Evolutionary conservation across 2,113 vertebrate genomes (phyloP).

Genomic region (Hirundichthys speculiger): DNA sequence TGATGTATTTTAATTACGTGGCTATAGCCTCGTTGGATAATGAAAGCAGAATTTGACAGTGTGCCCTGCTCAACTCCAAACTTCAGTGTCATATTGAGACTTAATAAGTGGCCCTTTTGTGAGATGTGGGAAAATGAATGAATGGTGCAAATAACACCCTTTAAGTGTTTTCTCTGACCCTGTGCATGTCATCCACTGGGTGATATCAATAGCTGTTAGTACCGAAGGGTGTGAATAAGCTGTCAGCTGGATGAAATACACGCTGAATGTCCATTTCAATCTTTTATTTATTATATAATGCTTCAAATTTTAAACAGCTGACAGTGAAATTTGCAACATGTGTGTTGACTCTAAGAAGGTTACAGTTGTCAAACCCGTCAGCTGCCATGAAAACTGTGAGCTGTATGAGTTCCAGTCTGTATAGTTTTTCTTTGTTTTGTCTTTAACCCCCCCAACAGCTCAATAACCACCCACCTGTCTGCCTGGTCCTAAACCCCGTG

Average conservation of each 20-base stretch:
- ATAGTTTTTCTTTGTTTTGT: slow-evolving; percentile 31
- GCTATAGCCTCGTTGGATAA: slow-evolving; percentile 36
- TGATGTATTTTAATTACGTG: slow-evolving; percentile 36
- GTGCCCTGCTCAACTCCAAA: slow-evolving; percentile 34
- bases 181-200: slow-evolving; percentile 23
- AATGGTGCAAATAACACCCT: slow-evolving; percentile 55
- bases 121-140: slow-evolving; percentile 35
- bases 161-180: slow-evolving; percentile 46
- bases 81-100: slow-evolving; percentile 48
- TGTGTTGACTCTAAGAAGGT: neutral
- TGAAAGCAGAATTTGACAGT: slow-evolving; percentile 42
- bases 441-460: slow-evolving; percentile 25
- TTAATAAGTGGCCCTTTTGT: slow-evolving; percentile 37
- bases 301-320: slow-evolving; percentile 24
- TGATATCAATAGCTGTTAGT: slow-evolving; percentile 54
- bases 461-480: slow-evolving; percentile 60
- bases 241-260: slow-evolving; percentile 26
- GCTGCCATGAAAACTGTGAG: slow-evolving; percentile 25
- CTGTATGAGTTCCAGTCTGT: slow-evolving; percentile 10
- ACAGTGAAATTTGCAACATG: slow-evolving; percentile 22
- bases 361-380: slow-evolving; percentile 30
- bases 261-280: neutral
- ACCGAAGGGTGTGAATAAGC: slow-evolving; percentile 28
- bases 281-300: neutral
- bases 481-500: slow-evolving; percentile 51